These are phyloP conservation scores for Ypsolopha scabrella DNA, from an alignment of 2,888 invertebrate genomes.

Conservation along the genomic window DNA sequence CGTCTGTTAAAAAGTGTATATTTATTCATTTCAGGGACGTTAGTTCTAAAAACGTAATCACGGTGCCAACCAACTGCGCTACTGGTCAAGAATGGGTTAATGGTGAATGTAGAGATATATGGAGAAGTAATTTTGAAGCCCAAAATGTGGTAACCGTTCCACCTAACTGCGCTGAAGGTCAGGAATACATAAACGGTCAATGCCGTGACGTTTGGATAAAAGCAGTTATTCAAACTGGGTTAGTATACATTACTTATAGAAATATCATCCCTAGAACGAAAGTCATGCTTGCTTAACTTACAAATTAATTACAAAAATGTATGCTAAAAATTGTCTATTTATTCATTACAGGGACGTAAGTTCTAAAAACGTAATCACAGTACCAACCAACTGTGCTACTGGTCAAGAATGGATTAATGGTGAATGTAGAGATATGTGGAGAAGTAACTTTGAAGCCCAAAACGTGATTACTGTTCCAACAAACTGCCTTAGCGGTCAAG, in stretches of 20 bases:
- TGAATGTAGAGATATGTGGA: slow-evolving; percentile 28
- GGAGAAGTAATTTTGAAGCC: slow-evolving; percentile 1
- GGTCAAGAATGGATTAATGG: slow-evolving; percentile 22
- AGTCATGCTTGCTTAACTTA: too few species aligned
- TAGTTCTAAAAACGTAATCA: slow-evolving; percentile 6
- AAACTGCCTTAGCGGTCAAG: slow-evolving; percentile 16
- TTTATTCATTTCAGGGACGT: neutral
- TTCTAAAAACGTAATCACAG: slow-evolving; percentile 6
- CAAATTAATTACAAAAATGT: too few species aligned
- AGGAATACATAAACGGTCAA: neutral
- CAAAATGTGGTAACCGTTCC: too few species aligned
- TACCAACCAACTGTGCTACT: slow-evolving; percentile 11
- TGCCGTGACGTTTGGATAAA: neutral
- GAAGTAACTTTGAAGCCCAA: too few species aligned
- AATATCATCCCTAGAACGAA: too few species aligned
- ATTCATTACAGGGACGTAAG: neutral
- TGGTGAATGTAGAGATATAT: slow-evolving; percentile 25
- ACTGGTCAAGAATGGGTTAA: slow-evolving; percentile 19
- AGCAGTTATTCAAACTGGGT: slow-evolving; percentile 2
- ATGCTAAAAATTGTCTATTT: too few species aligned
- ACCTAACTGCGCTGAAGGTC: neutral
- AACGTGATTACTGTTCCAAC: slow-evolving; percentile 11
- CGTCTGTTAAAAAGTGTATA: too few species aligned
- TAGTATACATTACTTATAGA: slow-evolving; percentile 12
- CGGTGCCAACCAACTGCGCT: slow-evolving; percentile 11